These are phyloP conservation scores for Pseudococcus longispinus DNA, from an alignment of 2,888 invertebrate species.

Conservation along the genomic window DNA sequence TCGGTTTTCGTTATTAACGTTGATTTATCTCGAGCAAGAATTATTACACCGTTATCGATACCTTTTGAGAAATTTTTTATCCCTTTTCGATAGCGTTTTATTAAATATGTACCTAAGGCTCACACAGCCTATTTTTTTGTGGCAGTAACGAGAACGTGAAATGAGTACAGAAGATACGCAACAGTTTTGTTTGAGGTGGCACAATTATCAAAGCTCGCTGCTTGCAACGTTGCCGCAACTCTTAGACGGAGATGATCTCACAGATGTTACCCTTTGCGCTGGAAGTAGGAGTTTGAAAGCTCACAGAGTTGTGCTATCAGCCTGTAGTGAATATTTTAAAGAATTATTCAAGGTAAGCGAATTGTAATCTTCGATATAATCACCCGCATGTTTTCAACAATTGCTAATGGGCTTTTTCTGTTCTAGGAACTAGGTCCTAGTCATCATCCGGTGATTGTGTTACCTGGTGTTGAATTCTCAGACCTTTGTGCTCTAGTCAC, in stretches of 20 bases:
- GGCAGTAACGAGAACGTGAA: slow-evolving; percentile 56
- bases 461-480: slow-evolving; percentile 74
- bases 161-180: slow-evolving; percentile 71
- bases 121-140: neutral
- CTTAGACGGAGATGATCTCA: slow-evolving; percentile 80
- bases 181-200: slow-evolving; percentile 86
- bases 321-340: slow-evolving; percentile 89
- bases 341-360: slow-evolving; percentile 78
- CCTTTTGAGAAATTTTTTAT: neutral
- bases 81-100: slow-evolving; percentile 13
- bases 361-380: neutral
- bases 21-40: neutral
- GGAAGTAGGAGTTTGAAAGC: slow-evolving; percentile 84
- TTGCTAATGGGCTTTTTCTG: neutral
- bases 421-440: slow-evolving; percentile 73
- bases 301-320: slow-evolving; percentile 84
- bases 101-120: neutral
- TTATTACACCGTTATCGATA: slow-evolving; percentile 35
- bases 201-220: slow-evolving; percentile 79
- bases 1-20: neutral
- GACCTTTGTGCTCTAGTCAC: slow-evolving; percentile 79
- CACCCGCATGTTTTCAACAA: neutral
- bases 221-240: slow-evolving; percentile 79
- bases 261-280: slow-evolving; percentile 86
- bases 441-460: slow-evolving; percentile 75